Base-by-base conservation (phyloP, 2,888 invertebrate genomes). In the Stenodera caucasica region DNA sequence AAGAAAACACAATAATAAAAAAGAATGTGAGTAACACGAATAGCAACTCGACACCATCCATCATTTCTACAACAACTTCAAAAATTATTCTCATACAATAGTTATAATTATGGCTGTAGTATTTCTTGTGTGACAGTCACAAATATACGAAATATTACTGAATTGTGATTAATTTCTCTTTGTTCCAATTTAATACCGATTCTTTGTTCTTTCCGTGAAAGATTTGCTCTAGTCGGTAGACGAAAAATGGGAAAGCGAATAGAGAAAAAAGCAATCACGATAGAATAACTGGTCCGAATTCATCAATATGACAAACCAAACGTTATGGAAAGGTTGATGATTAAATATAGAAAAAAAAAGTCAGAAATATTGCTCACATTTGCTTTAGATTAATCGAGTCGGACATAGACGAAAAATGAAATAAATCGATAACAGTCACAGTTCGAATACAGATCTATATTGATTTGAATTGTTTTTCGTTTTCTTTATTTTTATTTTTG, bases 401-500 rank as follows among this genome's bases (percentile, higher is more conserved):
- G 15, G 14, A 37, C 37, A 15, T n/a, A n/a, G 26, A n/a, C n/a
- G 12, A 1, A n/a, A 6, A 37, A 37, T 14, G n/a, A n/a, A n/a
- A 37, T 18, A 9, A 40, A 40, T 40, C 40, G 9, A 40, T 40
- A 40, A 15, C 37, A 3, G 18, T 40, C 37, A 40, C 40, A 18
- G n/a, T 45, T 37, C 37, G 15, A 37, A 37, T 37, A 8, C 7
- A 6, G n/a, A 0, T 1, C 4, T 37, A n/a, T 45, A 40, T 58
- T 67, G 60, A 67, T 67, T 67, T 66, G 65, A 65, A 60, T 65
- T 61, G 35, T 64, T 52, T 49, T 7, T 15, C 14, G 0, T 14
- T 35, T n/a, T 35, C 0, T 14, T n/a, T 11, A 5, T n/a, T 35
- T n/a, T 35, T 35, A 1, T 35, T 5, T 35, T 35, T 35, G 2